Conservation (phyloP, 2,113 vertebrate genomes). For the Archilochus colubris region DNA sequence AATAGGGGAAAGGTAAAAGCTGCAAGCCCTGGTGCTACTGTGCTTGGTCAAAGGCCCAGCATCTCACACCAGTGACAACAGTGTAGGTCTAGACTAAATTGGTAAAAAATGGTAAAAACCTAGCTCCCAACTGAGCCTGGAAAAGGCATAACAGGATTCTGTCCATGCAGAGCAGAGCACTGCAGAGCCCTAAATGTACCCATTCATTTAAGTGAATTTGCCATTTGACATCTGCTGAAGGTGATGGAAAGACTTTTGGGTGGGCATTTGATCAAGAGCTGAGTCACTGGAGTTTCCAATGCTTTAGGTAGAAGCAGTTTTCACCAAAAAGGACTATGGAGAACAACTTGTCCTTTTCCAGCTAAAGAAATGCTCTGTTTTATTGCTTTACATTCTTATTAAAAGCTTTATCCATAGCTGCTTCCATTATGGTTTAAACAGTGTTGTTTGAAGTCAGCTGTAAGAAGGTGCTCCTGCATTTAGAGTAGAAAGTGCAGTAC, state of each 20-base stretch:
- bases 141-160: background rate
- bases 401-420: background rate
- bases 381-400: background rate
- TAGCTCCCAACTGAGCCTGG: background rate
- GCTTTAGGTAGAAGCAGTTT: background rate
- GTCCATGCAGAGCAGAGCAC: background rate
- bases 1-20: background rate
- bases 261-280: slow-evolving; percentile 43
- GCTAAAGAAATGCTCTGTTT: background rate
- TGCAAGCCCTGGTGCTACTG: background rate
- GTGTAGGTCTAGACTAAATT: background rate
- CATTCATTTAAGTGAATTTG: background rate
- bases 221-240: slow-evolving; percentile 26
- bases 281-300: slow-evolving; percentile 17
- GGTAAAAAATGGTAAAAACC: background rate
- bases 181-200: background rate
- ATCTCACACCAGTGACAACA: background rate
- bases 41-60: background rate
- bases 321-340: background rate
- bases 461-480: background rate
- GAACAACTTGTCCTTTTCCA: background rate
- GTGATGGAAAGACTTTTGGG: background rate
- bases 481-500: background rate
- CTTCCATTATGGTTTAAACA: background rate
- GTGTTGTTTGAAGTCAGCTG: background rate